These are phyloP conservation scores for Latrodectus elegans DNA, from an alignment of 2,888 invertebrate species.

Conservation along the genomic window DNA sequence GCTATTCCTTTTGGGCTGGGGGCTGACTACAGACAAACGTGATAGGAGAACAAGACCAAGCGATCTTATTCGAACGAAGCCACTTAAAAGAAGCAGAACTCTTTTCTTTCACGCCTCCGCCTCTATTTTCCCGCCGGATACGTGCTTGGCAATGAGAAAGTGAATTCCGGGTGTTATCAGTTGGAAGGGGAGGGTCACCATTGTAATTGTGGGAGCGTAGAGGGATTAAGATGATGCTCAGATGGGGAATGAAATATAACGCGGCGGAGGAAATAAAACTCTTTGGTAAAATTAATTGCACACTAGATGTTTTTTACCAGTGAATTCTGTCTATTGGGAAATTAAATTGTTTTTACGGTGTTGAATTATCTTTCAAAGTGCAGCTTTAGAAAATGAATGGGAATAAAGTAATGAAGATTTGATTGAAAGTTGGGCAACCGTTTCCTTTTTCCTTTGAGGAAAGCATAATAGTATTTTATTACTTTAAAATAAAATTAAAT, in stretches of 20 bases:
- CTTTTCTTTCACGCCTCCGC: slow-evolving; percentile 8
- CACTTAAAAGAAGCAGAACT: slow-evolving; percentile 53
- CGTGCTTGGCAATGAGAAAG: slow-evolving; percentile 44
- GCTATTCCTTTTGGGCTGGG: slow-evolving; percentile 52
- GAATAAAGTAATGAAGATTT: too few species aligned
- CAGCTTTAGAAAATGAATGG: too few species aligned
- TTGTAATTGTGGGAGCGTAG: not conserved
- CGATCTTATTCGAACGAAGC: slow-evolving; percentile 57
- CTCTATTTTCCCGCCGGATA: slow-evolving; percentile 33
- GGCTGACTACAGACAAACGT: slow-evolving; percentile 58
- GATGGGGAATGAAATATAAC: not conserved
- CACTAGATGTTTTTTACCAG: slow-evolving; percentile 30
- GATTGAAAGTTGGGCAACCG: too few species aligned
- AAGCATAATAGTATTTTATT: too few species aligned
- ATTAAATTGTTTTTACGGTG: slow-evolving; percentile 28
- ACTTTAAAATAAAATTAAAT: too few species aligned
- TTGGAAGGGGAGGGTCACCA: not conserved
- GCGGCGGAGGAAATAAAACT: not conserved
- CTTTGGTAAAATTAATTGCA: slow-evolving; percentile 38
- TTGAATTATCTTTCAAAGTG: too few species aligned
- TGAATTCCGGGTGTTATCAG: not conserved
- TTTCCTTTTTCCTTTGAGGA: too few species aligned
- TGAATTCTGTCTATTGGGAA: slow-evolving; percentile 1
- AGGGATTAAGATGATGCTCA: slow-evolving; percentile 29
- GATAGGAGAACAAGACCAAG: slow-evolving; percentile 51